Evolutionary conservation across 2,797 vertebrate genomes (phyloP), one percentile per base, ranked within the genome.

Genomic region (Limosa lapponica): DNA sequence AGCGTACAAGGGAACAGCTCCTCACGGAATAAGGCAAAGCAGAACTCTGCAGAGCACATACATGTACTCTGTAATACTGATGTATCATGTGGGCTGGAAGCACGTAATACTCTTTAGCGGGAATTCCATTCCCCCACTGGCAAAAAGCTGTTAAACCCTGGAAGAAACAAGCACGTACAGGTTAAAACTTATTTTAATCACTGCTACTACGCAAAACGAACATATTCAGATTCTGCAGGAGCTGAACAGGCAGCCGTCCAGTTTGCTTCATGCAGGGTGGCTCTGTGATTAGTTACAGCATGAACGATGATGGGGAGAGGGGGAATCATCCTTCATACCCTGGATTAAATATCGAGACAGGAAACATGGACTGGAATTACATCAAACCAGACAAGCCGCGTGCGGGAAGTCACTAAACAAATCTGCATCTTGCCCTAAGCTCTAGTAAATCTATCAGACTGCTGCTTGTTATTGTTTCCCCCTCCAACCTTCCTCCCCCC

Each of bases 351-450:
- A 95, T 25, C 70, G 75, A 93, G 95, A 92, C 67, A 87, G 90
- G 73, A 96, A 95, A 93, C 43, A 79, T 8, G 36, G 81, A 46
- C 75, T 97, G 87, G 91, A 97, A 94, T 96, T 95, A 87, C 82
- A 96, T 96, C 92, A 95, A 86, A 75, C 59, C 89, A 87, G 87
- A 66, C 13, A 20, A 89, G 88, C 79, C 86, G 3, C 37, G 30
- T 80, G 78, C 9, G 0, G 85, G 93, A 96, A 91, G 75, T 93
- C 91, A 79, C 90, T 87, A 46, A 86, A 95, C 54, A 96, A 93
- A 97, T 95, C 87, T 90, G 55, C 86, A 83, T 93, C 89, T 94
- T 95, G 65, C 75, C 32, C 71, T 97, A 97, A 98, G 87, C 96
- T 95, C 66, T 73, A 90, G 77, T 78, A 97, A 98, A 97, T 96